These are phyloP conservation scores for Euglossa dilemma DNA, from an alignment of 1,140 invertebrate species.

Conservation along the genomic window DNA sequence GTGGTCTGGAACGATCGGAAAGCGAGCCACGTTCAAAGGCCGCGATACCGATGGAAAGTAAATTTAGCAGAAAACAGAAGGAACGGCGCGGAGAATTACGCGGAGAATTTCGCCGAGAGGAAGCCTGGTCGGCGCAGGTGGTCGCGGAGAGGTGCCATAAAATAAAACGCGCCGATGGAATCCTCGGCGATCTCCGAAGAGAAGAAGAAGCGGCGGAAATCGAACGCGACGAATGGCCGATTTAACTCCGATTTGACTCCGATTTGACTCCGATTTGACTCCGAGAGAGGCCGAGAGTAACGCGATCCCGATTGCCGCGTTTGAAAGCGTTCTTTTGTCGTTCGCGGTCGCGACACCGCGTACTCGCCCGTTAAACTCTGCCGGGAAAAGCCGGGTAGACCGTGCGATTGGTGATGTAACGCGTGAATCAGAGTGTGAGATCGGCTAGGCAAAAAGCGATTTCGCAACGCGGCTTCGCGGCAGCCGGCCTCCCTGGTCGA, in stretches of 20 bases:
- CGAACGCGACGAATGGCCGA: constrained; percentile 46
- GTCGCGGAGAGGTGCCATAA: neutral
- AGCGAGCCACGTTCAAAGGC: neutral
- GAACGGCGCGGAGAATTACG: neutral
- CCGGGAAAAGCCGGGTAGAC: constrained; percentile 3
- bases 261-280: too few relatives aligned
- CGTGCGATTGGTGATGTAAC: constrained; percentile 44
- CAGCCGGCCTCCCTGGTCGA: too few relatives aligned
- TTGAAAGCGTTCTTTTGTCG: constrained; percentile 6
- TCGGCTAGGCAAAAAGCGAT: constrained; percentile 17
- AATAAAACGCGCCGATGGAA: constrained; percentile 4
- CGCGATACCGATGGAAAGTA: neutral
- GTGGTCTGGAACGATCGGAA: neutral
- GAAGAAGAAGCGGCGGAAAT: constrained; percentile 44
- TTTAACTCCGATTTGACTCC: too few relatives aligned
- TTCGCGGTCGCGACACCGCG: neutral
- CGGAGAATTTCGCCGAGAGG: neutral
- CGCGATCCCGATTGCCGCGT: constrained; percentile 28
- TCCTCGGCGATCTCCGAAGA: neutral
- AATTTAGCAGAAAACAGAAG: neutral
- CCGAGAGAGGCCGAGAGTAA: constrained; percentile 27
- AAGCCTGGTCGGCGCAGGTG: too few relatives aligned
- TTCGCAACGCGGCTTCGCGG: too few relatives aligned
- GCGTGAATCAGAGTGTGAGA: constrained; percentile 39
- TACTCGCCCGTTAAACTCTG: neutral